Evolutionary conservation across 2,113 vertebrate species (phyloP).

Genomic region (Butorides virescens): DNA sequence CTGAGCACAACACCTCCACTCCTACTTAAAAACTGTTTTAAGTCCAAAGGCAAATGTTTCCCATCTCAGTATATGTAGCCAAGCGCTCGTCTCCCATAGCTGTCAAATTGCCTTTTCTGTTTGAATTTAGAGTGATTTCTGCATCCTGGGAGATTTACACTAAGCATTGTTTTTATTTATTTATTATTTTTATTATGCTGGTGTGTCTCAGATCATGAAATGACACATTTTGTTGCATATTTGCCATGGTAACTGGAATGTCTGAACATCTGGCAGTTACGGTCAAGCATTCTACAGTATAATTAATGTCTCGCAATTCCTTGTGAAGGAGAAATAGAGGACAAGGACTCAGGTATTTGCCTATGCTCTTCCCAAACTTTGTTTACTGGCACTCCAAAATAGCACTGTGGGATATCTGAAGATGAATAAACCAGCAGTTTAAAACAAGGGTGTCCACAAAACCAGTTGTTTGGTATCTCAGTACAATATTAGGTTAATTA

Average conservation of each 20-base stretch:
- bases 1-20: neutral
- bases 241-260: neutral
- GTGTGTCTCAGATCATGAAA: neutral
- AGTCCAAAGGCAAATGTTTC: neutral
- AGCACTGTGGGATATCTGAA: neutral
- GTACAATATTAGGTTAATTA: neutral
- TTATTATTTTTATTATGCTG: neutral
- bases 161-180: neutral
- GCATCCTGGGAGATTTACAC: neutral
- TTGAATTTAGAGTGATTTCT: neutral
- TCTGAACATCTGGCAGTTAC: neutral
- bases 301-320: neutral
- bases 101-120: neutral
- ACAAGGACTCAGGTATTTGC: neutral
- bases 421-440: neutral
- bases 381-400: neutral
- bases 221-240: neutral
- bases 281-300: neutral
- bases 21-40: neutral
- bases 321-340: neutral
- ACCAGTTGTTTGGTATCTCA: neutral
- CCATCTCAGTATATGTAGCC: neutral
- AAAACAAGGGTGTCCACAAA: neutral
- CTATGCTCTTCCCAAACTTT: neutral
- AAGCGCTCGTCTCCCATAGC: neutral